Conservation (phyloP, 2,113 vertebrate genomes). For the Spermophilus dauricus region DNA sequence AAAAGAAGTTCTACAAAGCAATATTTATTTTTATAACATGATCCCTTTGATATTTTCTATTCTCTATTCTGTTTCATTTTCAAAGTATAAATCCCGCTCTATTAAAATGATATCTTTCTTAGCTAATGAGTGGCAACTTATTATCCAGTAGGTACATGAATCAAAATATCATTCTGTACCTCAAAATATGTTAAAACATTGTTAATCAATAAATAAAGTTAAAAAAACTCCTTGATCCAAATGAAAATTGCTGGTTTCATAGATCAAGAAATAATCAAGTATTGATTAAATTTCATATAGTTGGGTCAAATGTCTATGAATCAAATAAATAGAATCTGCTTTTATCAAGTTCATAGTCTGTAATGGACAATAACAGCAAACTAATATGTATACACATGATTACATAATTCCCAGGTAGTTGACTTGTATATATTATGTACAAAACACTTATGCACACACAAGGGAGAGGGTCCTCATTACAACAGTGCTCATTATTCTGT, state of each 20-base stretch:
- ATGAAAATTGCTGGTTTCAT: constrained; percentile 30
- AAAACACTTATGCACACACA: accelerated
- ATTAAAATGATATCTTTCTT: neutral
- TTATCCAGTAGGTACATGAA: neutral
- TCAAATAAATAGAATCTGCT: neutral
- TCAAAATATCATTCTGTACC: neutral
- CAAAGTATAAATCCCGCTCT: neutral
- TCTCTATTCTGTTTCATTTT: neutral
- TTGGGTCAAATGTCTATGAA: constrained; percentile 35
- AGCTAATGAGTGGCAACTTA: neutral
- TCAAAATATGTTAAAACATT: neutral
- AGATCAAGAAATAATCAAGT: neutral
- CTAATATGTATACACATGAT: neutral
- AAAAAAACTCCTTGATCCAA: neutral
- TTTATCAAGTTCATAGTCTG: neutral
- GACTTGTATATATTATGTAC: neutral
- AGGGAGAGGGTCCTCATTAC: neutral
- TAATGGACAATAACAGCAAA: neutral
- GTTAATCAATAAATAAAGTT: neutral
- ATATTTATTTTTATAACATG: neutral
- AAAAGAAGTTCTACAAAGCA: neutral
- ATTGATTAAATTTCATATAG: neutral
- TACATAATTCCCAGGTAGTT: neutral
- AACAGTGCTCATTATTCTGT: neutral
- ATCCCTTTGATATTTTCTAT: neutral